phyloP scores from a whole-genome alignment of 2,797 vertebrate genomes.

The Pipistrellus nathusii region DNA sequence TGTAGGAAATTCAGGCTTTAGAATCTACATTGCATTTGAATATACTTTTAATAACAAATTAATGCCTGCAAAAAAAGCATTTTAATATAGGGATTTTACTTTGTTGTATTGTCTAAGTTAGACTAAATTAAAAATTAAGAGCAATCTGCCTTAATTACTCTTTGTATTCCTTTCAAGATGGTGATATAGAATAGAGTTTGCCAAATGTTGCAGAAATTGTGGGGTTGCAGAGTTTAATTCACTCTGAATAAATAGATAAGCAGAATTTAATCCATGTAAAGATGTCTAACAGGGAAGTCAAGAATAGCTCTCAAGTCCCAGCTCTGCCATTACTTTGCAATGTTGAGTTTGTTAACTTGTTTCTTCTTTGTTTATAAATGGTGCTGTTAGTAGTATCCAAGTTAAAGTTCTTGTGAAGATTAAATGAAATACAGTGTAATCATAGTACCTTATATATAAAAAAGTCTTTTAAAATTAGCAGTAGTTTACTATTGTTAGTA shows the following conservation, averaged over 20 bases:
- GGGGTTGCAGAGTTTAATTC: background rate
- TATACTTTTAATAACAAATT: slow-evolving; percentile 53
- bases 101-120: slow-evolving; percentile 49
- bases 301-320: background rate
- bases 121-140: slow-evolving; percentile 28
- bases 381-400: background rate
- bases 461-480: background rate
- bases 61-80: background rate
- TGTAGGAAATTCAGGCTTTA: background rate
- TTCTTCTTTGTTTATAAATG: slow-evolving; percentile 21
- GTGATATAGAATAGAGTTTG: background rate
- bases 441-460: background rate
- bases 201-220: background rate
- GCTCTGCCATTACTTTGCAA: background rate
- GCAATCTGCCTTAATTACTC: slow-evolving; percentile 41
- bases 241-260: background rate
- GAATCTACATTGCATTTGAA: background rate
- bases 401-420: slow-evolving; percentile 8
- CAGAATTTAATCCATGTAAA: background rate
- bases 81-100: slow-evolving; percentile 15
- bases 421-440: slow-evolving; percentile 44
- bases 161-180: slow-evolving; percentile 28
- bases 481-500: background rate
- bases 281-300: background rate
- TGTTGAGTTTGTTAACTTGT: background rate